Base-by-base conservation (phyloP, 2,113 vertebrate species). In the Athene noctua region DNA sequence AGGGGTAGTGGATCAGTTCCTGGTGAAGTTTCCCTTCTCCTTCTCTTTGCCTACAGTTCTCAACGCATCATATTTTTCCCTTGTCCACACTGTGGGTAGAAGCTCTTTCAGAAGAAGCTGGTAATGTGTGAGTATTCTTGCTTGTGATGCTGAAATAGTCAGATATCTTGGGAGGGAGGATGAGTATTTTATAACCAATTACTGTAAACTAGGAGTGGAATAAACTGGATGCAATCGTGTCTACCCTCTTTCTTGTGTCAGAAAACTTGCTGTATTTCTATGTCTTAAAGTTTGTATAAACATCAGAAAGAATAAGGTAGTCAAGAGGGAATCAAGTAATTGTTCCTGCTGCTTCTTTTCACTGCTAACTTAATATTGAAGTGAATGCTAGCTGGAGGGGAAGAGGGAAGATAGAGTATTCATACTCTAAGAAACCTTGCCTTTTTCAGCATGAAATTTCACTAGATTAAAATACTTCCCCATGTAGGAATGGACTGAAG, bases 11-110 rank as follows among this genome's bases (percentile, higher is more conserved):
- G 22, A 49, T 88, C 15, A 68, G 20, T 55, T 75, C 51, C 15
- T 6, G 2, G 5, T 89, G 57, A 86, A 49, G 13, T 71, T 89
- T 94, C 55, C 55, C 55, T 57, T 67, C 80, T 93, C 27, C 22
- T 95, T 84, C 63, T 96, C 40, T 85, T 90, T 96, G 55, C 94
- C 88, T 90, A 8, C 97, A 99, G 99, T 99, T 99, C 94, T 99
- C 99, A 94, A 99, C 99, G 6, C 99, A 99, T 92, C 99, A 99
- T 67, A 98, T 99, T 90, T 99, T 99, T 94, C 98, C 99, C 19
- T 95, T 99, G 96, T 98, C 98, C 78, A 99, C 99, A 0, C 97
- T 99, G n/a, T 99, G 99, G 99, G 99, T 98, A 89, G 99, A 99
- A 96, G 98, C 99, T 7, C 97, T 99, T 91, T 98, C 99, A 29